Base-by-base conservation (phyloP, 2,113 vertebrate species). In the Globicephala melas region DNA sequence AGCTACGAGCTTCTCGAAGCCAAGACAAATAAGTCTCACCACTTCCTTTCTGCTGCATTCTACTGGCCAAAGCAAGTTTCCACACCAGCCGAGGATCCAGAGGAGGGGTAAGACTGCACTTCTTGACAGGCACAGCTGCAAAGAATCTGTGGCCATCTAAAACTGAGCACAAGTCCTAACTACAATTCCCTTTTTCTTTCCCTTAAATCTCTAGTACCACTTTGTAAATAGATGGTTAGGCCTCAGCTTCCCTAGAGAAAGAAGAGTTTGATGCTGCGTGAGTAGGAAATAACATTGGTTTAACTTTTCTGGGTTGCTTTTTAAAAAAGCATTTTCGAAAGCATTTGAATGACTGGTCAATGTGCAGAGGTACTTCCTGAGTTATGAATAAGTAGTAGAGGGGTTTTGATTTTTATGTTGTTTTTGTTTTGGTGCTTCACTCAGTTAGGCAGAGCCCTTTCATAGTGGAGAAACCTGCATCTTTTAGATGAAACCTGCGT, bases 251-350 rank as follows among this genome's bases (percentile, higher is more conserved):
- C n/a, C 50, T 60, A 86, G 12, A 67, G 6, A 84, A 80, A 67
- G 55, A 62, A 53, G 12, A n/a, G 31, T 47, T 47, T 81, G 67
- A 85, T 70, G 31, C 12, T 36, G 23, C 33, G 0, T 60, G 76
- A 47, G 4, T 84, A 67, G 70, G 58, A 87, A 88, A 86, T 38
- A 20, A 60, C 17, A 60, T 17, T 58, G 62, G 26, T 15, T 93
- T 89, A 31, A 65, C 10, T 91, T 90, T 90, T 53, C 23, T 70
- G 76, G 23, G 25, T 36, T 92, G 60, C 7, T 28, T 65, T 95
- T 86, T 92, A 80, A 87, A 93, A 74, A 93, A 74, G 91, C 41
- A 65, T 77, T 95, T 91, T 70, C 18, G 53, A 90, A 80, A 91
- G 41, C 31, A 28, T 76, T 9, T 80, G 36, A 80, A 77, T 26